These are phyloP conservation scores for Alcedo quadribrachys DNA, from an alignment of 2,797 vertebrate species.

Conservation along the genomic window DNA sequence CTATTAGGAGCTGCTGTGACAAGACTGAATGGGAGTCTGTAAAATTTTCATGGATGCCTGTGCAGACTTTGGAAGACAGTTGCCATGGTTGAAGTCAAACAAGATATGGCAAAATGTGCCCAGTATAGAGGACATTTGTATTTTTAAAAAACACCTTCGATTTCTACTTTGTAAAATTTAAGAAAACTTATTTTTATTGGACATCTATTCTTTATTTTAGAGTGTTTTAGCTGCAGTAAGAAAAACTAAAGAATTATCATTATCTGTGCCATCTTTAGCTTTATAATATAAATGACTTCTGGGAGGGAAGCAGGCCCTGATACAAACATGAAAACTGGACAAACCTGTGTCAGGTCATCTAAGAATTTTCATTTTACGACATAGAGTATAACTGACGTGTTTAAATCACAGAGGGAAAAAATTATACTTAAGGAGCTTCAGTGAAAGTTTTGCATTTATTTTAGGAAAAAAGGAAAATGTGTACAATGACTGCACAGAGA, in stretches of 20 bases:
- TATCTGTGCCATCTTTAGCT: neutral
- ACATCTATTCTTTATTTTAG: neutral
- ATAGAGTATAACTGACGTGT: neutral
- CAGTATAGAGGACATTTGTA: neutral
- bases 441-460: slow-evolving; percentile 21
- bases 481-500: neutral
- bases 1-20: neutral
- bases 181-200: neutral
- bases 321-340: neutral
- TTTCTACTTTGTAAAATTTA: neutral
- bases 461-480: slow-evolving; percentile 14
- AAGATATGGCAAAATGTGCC: neutral
- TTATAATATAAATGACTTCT: neutral
- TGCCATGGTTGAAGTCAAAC: neutral
- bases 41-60: neutral
- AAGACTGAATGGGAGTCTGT: neutral
- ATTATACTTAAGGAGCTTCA: neutral
- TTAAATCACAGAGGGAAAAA: neutral
- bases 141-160: neutral
- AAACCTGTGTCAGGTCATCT: neutral
- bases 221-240: neutral
- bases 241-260: neutral
- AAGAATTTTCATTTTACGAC: neutral
- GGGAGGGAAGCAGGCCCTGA: neutral
- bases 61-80: neutral